Percentiles rank a stretch among this genome's conserved stretches.
phyloP scores from a whole-genome alignment of 2,888 invertebrate genomes.

The Archaeoteleia sp. region DNA sequence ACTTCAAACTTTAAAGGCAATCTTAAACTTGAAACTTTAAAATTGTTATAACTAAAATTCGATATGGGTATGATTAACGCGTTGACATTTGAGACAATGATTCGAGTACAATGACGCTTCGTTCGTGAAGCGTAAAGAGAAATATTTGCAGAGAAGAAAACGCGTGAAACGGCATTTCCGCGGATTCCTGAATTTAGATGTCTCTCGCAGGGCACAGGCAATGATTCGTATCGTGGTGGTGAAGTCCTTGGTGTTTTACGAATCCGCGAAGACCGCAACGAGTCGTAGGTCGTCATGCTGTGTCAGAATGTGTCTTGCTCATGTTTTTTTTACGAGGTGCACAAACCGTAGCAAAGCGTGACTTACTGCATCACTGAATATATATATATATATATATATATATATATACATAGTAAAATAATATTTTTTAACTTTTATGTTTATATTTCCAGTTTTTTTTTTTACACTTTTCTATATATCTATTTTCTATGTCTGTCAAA shows the following conservation, averaged over 20 bases:
- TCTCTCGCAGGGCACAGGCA: conserved; percentile 5
- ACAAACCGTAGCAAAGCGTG: conserved; percentile 33
- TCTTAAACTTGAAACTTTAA: too few species aligned
- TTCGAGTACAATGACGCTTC: background rate
- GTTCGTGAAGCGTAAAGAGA: conserved; percentile 9
- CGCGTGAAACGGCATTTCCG: conserved; percentile 22
- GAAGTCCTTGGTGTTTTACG: conserved; percentile 57
- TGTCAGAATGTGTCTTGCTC: conserved; percentile 36
- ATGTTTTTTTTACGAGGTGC: conserved; percentile 37
- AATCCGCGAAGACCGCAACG: conserved; percentile 53
- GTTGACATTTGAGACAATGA: background rate
- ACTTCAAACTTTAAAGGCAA: too few species aligned
- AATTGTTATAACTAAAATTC: too few species aligned
- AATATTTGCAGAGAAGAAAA: background rate
- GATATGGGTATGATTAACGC: too few species aligned
- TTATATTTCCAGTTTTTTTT: too few species aligned
- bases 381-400: too few species aligned
- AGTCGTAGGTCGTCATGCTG: conserved; percentile 51
- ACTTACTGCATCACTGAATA: conserved; percentile 2
- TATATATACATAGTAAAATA: too few species aligned
- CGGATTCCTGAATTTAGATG: conserved; percentile 26
- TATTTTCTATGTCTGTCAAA: too few species aligned
- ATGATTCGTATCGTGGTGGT: conserved; percentile 39
- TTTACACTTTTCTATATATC: too few species aligned
- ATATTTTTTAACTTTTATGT: too few species aligned